phyloP scores from a whole-genome alignment of 2,113 vertebrate genomes.

The Catharus minimus region DNA sequence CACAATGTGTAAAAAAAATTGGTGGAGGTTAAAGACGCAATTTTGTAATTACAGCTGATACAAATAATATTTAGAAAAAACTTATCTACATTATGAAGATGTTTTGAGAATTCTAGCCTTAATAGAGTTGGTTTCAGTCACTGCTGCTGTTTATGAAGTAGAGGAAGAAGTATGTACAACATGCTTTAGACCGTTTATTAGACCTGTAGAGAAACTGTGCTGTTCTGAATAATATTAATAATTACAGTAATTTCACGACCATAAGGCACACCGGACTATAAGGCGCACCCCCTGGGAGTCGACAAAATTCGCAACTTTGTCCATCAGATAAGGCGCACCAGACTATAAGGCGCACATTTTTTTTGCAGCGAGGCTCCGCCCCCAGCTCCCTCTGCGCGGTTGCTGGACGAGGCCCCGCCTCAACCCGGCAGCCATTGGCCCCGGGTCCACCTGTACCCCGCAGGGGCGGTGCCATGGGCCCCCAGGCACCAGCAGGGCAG shows the following conservation, averaged over 20 bases:
- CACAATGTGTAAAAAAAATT: fast-evolving
- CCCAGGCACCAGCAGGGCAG: too few species aligned
- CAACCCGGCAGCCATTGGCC: too few species aligned
- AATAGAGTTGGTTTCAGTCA: background rate
- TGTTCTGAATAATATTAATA: background rate
- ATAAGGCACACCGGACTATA: too few species aligned
- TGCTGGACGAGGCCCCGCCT: too few species aligned
- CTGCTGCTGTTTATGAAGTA: background rate
- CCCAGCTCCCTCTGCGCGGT: too few species aligned
- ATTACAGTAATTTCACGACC: background rate
- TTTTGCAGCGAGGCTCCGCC: too few species aligned
- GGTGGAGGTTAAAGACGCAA: background rate
- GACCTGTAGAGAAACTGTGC: background rate
- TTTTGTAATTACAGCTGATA: background rate
- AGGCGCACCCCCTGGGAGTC: too few species aligned
- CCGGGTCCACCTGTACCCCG: too few species aligned
- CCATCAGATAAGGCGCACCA: too few species aligned
- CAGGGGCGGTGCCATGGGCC: too few species aligned
- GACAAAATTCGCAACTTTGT: too few species aligned
- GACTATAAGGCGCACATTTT: too few species aligned
- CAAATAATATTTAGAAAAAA: background rate
- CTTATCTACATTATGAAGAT: background rate
- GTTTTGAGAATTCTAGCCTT: background rate
- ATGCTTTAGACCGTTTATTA: background rate
- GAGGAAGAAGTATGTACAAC: background rate